Conservation (phyloP, 2,888 invertebrate species). For the Rhimphoctona megacephalus region DNA sequence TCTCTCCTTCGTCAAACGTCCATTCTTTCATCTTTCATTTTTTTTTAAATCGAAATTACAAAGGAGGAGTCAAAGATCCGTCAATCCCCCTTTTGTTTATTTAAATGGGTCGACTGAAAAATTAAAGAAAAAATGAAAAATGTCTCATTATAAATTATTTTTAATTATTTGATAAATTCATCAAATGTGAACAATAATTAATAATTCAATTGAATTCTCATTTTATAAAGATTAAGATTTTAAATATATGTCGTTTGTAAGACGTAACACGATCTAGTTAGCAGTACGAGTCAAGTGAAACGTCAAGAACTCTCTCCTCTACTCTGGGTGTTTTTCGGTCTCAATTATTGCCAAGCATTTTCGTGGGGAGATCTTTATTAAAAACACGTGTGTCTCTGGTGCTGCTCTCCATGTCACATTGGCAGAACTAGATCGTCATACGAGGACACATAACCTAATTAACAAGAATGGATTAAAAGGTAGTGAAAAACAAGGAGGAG, state of each 20-base stretch:
- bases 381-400: slow-evolving; percentile 5
- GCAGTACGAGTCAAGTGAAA: slow-evolving; percentile 1
- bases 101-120: neutral
- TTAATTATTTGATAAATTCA: neutral
- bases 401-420: neutral
- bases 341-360: slow-evolving; percentile 5
- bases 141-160: neutral
- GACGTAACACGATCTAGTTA: slow-evolving; percentile 8
- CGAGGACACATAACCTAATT: neutral
- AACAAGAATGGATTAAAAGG: neutral
- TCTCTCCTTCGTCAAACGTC: slow-evolving; percentile 1
- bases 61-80: neutral
- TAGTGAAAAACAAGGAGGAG: neutral
- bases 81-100: neutral
- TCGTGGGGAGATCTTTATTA: neutral
- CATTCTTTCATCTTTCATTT: neutral
- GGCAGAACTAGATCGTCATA: neutral
- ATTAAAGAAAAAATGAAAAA: neutral
- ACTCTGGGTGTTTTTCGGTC: neutral
- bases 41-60: neutral
- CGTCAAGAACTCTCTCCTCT: neutral
- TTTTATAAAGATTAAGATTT: neutral
- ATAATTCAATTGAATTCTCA: neutral
- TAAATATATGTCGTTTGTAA: neutral
- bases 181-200: neutral